These are phyloP conservation scores for Xenus cinereus DNA, from an alignment of 2,113 vertebrate species.

Conservation along the genomic window DNA sequence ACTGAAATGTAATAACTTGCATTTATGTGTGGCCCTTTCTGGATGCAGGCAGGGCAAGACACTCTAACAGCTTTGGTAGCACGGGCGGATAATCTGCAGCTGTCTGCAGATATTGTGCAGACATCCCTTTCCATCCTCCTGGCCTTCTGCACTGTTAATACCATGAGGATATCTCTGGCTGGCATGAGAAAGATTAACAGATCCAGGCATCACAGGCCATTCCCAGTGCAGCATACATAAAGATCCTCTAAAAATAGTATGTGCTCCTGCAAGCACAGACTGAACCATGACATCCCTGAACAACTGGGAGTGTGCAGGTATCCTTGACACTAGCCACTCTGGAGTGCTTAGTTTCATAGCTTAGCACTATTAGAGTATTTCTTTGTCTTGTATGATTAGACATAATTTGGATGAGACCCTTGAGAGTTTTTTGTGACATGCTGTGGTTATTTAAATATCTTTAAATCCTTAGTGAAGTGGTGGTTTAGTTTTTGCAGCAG, in stretches of 20 bases:
- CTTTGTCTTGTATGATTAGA: not conserved
- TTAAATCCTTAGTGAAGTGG: not conserved
- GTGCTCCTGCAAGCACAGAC: not conserved
- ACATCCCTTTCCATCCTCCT: not conserved
- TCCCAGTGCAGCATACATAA: not conserved
- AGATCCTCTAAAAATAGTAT: not conserved
- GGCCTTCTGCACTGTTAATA: not conserved
- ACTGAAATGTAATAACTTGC: not conserved
- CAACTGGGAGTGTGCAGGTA: not conserved
- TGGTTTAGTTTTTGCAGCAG: not conserved
- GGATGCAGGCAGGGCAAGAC: not conserved
- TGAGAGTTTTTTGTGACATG: not conserved
- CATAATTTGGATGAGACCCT: not conserved
- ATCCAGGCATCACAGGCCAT: not conserved
- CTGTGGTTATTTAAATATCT: not conserved
- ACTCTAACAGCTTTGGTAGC: not conserved
- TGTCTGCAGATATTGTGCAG: not conserved
- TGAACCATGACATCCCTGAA: not conserved
- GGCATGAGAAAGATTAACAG: not conserved
- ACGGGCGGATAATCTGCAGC: not conserved
- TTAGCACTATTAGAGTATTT: not conserved
- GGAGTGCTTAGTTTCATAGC: not conserved
- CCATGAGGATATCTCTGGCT: not conserved
- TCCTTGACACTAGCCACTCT: not conserved
- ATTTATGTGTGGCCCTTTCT: not conserved